Percentiles rank a stretch among this genome's conserved stretches.
phyloP scores from a whole-genome alignment of 1,140 invertebrate species.

The Trigoniulus corallinus region DNA sequence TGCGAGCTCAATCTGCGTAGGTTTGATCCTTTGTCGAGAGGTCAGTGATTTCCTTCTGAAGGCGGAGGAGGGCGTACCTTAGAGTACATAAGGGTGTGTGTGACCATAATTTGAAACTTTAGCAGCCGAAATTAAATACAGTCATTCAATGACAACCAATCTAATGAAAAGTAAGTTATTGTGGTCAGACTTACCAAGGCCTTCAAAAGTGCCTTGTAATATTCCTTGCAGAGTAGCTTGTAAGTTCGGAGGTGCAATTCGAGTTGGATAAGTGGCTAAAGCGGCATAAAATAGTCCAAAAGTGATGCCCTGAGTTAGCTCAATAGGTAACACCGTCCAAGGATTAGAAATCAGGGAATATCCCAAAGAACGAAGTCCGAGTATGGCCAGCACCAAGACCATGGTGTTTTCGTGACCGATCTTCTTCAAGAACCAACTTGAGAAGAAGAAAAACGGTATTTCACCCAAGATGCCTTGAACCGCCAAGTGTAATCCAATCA shows the following conservation, averaged over 20 bases:
- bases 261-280: slow-evolving; percentile 73
- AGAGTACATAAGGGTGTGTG: no score
- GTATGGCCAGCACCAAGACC: slow-evolving; percentile 56
- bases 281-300: slow-evolving; percentile 74
- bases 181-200: slow-evolving; percentile 49
- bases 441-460: slow-evolving; percentile 72
- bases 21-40: no score
- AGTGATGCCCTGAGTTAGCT: slow-evolving; percentile 69
- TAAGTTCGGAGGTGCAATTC: slow-evolving; percentile 64
- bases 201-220: slow-evolving; percentile 69
- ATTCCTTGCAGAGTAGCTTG: slow-evolving; percentile 57
- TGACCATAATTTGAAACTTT: no score
- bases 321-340: slow-evolving; percentile 67
- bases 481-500: slow-evolving; percentile 58
- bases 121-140: no score
- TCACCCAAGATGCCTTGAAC: slow-evolving; percentile 72
- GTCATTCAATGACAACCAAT: no score
- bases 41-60: no score
- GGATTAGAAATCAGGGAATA: slow-evolving; percentile 65
- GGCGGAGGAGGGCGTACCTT: no score
- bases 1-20: no score
- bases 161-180: no score
- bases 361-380: slow-evolving; percentile 54
- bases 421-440: slow-evolving; percentile 40
- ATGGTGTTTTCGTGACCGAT: slow-evolving; percentile 67